Evolutionary conservation across 1,140 invertebrate genomes (phyloP), one percentile per base, ranked within the genome.

Genomic region (Monomorium pharaonis): DNA sequence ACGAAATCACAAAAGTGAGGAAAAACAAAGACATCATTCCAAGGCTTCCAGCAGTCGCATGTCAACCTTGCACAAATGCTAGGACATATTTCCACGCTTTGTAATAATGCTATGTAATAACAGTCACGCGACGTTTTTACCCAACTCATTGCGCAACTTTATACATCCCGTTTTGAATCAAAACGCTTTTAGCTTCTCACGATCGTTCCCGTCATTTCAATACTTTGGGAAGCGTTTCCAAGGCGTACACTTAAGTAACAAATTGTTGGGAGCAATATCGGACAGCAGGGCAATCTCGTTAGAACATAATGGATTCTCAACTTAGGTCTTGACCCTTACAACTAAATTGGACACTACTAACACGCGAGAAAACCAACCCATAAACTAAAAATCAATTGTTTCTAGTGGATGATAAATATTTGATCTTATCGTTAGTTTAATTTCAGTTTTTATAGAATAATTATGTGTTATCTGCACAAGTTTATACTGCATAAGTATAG

Each of bases 271-370:
- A 81, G 37, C 67, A 74, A 74, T 83, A 74, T 83, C 51, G 54
- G 37, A 74, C 67, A 58, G 30, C 37, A 12, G 42, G 56, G 67
- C 85, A 88, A 88, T 88, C 75, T 67, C 30, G 21, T 88, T 81
- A 63, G 27, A 16, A n/a, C 56, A 62, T 87, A 87, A 86, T 85
- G 21, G 67, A 86, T 86, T 70, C 74, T 63, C 63, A 44, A 78
- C 63, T 84, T 33, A n/a, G 37, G 42, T 74, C 86, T 81, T 88
- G 85, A 77, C 70, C 37, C 58, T 56, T 56, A 18, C 62, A 27
- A 83, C 74, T 83, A 86, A 86, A 86, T 76, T 77, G 21, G 27
- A 27, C 54, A 74, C 9, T 24, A 62, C 18, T 27, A 44, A 27
- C 27, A 62, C 27, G 37, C 58, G 30, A 83, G 21, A 69, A 58